These are phyloP conservation scores for Pleuronectes platessa DNA, from an alignment of 2,113 vertebrate genomes.

Conservation along the genomic window DNA sequence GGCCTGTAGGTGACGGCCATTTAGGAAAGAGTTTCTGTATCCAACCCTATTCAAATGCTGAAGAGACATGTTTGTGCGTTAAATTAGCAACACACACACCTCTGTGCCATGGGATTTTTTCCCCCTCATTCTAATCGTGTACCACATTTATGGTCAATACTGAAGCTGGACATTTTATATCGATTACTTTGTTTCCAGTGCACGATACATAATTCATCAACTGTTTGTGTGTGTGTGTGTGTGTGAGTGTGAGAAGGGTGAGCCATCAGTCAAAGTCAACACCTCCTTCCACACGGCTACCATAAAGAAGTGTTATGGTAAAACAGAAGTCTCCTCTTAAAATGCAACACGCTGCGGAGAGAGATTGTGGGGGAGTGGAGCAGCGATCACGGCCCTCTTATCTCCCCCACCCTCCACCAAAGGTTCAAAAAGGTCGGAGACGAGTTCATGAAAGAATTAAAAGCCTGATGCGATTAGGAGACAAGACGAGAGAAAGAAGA, in stretches of 20 bases:
- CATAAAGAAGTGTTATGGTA: background rate
- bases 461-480: conserved; percentile 71
- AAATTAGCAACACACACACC: conserved; percentile 4
- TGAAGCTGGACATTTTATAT: conserved; percentile 53
- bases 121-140: background rate
- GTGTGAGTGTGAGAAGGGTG: background rate
- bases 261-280: conserved; percentile 61
- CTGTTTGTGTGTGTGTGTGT: background rate
- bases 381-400: conserved; percentile 32
- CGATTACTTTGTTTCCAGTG: conserved; percentile 60
- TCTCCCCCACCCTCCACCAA: conserved; percentile 52
- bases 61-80: background rate
- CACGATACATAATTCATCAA: conserved; percentile 56
- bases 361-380: background rate
- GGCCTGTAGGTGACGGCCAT: too few relatives aligned
- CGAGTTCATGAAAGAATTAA: conserved; percentile 73
- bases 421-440: conserved; percentile 58
- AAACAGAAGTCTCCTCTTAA: conserved; percentile 36
- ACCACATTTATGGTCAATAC: conserved; percentile 42
- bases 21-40: background rate
- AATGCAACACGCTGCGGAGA: background rate
- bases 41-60: background rate
- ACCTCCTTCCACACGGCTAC: conserved; percentile 35
- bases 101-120: background rate
- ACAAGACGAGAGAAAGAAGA: conserved; percentile 39